Evolutionary conservation across 2,797 vertebrate genomes (phyloP), one percentile per base, ranked within the genome.

Genomic region (Melopsittacus undulatus): DNA sequence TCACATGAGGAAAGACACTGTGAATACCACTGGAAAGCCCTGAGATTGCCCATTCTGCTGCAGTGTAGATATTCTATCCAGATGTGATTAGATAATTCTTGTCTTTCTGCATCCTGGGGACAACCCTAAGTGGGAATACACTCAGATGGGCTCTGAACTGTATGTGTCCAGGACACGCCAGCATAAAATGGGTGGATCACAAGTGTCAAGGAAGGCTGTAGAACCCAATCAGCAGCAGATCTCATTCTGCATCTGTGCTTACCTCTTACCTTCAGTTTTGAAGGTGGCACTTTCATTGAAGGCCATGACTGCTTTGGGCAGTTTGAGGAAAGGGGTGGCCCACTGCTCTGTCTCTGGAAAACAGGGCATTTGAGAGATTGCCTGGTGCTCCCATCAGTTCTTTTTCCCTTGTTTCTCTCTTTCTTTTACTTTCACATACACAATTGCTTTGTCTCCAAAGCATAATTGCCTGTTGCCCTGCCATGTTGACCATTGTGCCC

Each of bases 1-100:
- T 86, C 70, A 68, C 26, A 29, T 0, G 52, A 91, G 89, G 92
- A 90, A 76, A 90, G 90, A 67, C 45, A 40, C 32, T 87, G 51
- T 91, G 93, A 89, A 77, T 94, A 29, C 81, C 34, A 59, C 83
- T 89, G 94, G 92, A 90, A 92, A 68, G 26, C 86, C 49, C 64
- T 77, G 83, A 91, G 62, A 34, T 54, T 75, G 68, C 78, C 93
- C 29, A 3, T 63, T 92, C 86, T 79, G 43, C 77, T 90, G 86
- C 82, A 89, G 67, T 66, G 46, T 72, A 78, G 45, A 38, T 34
- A 43, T 24, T 76, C 59, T 78, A 1, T 45, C 67, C 84, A 83
- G 73, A 68, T 83, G 66, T 49, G 56, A 72, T 68, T 22, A 67
- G 68, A 54, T 49, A 63, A 66, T 63, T 64, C 49, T 74, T 32